Percentiles rank a stretch among this genome's conserved stretches.
phyloP scores from a whole-genome alignment of 2,797 vertebrate genomes.

The Phrynocephalus guinanensis region DNA sequence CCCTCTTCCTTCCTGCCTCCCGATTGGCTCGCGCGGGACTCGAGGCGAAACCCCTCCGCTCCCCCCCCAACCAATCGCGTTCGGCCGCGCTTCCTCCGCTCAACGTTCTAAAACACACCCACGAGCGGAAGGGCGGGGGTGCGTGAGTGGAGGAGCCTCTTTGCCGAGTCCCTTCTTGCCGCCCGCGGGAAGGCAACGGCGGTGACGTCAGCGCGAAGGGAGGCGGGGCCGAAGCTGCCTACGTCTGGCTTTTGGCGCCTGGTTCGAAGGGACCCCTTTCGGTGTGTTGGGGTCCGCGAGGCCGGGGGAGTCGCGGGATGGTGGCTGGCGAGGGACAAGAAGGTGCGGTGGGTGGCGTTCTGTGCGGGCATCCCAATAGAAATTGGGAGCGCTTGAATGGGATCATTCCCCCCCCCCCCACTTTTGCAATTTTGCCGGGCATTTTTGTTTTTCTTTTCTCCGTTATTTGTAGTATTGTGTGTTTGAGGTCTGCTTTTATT shows the following conservation, averaged over 20 bases:
- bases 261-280: neutral
- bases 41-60: accelerated
- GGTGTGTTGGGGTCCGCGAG: no score
- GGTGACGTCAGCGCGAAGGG: neutral
- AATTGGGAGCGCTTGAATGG: neutral
- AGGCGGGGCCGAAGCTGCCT: neutral
- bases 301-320: neutral
- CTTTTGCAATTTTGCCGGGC: no score
- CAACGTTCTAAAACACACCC: neutral
- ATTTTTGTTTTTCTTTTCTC: no score
- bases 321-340: neutral
- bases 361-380: neutral
- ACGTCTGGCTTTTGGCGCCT: neutral
- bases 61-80: neutral
- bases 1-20: no score
- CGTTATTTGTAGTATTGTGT: no score
- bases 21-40: neutral
- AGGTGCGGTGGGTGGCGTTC: neutral
- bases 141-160: no score
- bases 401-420: no score
- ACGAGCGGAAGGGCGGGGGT: neutral
- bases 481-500: no score
- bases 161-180: no score
- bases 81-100: neutral
- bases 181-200: no score